A percentile compares a stretch with the other conserved stretches of the same genome.
Conservation (phyloP, 2,888 invertebrate genomes). For the Drosophila limbata region DNA sequence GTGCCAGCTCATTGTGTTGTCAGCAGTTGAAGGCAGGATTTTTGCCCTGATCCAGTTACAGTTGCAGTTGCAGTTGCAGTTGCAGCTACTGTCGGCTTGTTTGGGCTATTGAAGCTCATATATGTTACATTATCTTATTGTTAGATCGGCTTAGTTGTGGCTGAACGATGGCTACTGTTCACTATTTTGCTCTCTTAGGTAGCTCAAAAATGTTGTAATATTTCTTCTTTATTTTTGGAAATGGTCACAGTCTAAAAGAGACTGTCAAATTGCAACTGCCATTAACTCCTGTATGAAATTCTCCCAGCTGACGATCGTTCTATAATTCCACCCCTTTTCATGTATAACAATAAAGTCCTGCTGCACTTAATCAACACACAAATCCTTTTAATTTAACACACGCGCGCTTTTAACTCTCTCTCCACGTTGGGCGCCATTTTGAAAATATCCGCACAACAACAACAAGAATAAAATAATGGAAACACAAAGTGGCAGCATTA, state of each 20-base stretch:
- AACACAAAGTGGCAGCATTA: slow-evolving; percentile 84
- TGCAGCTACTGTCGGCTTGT: slow-evolving; percentile 60
- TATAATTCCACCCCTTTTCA: slow-evolving; percentile 24
- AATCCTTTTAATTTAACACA: slow-evolving; percentile 82
- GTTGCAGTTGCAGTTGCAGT: slow-evolving; percentile 19
- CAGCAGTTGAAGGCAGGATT: slow-evolving; percentile 47
- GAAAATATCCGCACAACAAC: slow-evolving; percentile 6
- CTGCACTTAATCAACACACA: slow-evolving; percentile 79
- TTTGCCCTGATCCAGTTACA: slow-evolving; percentile 62
- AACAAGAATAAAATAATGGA: slow-evolving; percentile 30
- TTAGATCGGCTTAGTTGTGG: slow-evolving; percentile 67
- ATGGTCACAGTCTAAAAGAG: neutral
- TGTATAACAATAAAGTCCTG: slow-evolving; percentile 18
- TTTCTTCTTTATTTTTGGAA: neutral
- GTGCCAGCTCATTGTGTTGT: slow-evolving; percentile 48
- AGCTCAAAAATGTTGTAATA: neutral
- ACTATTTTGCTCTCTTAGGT: slow-evolving; percentile 29
- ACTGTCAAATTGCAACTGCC: slow-evolving; percentile 20
- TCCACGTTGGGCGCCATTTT: slow-evolving; percentile 66
- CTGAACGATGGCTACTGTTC: slow-evolving; percentile 61
- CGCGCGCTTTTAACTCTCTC: slow-evolving; percentile 50
- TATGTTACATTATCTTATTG: slow-evolving; percentile 77
- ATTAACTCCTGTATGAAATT: slow-evolving; percentile 16
- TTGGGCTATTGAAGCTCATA: slow-evolving; percentile 71
- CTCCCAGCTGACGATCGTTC: slow-evolving; percentile 4